Conservation (phyloP, 92 coral and sea anemone species). For the Zoanthus sansibaricus region DNA sequence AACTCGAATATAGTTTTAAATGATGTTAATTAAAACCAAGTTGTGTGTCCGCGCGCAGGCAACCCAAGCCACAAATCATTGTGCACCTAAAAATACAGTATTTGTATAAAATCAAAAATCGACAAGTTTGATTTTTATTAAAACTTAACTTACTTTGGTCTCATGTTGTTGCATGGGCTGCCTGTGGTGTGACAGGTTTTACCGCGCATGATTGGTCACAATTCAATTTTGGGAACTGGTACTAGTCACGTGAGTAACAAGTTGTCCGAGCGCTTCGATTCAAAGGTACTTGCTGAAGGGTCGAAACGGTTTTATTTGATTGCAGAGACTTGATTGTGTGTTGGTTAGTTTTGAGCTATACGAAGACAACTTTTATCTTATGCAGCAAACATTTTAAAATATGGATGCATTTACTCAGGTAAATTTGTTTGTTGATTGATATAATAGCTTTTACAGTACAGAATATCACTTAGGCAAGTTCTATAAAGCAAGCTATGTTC, state of each 20-base stretch:
- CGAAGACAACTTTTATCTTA: constrained; percentile 8
- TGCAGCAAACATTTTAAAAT: constrained; percentile 12
- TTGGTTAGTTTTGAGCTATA: background rate
- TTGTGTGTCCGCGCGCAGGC: no score
- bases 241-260: constrained; percentile 69
- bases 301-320: constrained; percentile 74
- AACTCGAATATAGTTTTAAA: no score
- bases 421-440: background rate
- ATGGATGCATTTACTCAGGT: constrained; percentile 50
- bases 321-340: constrained; percentile 17
- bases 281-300: constrained; percentile 58
- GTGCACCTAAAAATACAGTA: no score
- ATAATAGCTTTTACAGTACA: background rate
- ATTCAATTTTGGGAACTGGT: constrained; percentile 13
- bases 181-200: no score
- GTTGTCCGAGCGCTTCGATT: constrained; percentile 71
- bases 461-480: background rate
- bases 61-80: no score
- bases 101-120: no score
- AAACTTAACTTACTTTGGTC: no score
- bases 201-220: background rate
- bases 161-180: no score
- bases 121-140: no score
- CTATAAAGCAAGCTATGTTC: background rate
- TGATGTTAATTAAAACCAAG: no score